These are phyloP conservation scores for Aricia agestis DNA, from an alignment of 1,140 invertebrate genomes.

Conservation along the genomic window DNA sequence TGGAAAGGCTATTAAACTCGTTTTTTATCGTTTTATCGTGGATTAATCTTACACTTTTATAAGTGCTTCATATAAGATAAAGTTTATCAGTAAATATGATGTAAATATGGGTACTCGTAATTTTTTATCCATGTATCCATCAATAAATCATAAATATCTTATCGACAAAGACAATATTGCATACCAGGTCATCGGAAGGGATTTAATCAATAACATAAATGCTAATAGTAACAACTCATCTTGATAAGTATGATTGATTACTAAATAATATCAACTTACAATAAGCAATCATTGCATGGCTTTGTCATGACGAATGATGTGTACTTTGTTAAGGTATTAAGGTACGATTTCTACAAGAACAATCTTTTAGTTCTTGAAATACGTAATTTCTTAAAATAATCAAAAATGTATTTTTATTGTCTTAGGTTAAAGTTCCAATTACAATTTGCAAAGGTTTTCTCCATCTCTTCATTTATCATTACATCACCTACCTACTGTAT, in stretches of 20 bases:
- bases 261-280: conserved; percentile 41
- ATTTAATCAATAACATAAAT: conserved; percentile 40
- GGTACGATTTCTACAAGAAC: too few species aligned
- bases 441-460: too few species aligned
- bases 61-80: conserved; percentile 58
- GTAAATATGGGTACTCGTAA: conserved; percentile 40
- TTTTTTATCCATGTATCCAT: conserved; percentile 23
- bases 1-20: conserved; percentile 59
- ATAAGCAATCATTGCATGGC: conserved; percentile 15
- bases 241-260: conserved; percentile 35
- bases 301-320: conserved; percentile 4
- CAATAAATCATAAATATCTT: conserved; percentile 5
- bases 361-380: too few species aligned
- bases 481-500: too few species aligned
- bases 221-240: conserved; percentile 37
- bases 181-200: conserved; percentile 12
- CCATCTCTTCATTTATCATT: too few species aligned
- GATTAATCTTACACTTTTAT: conserved; percentile 44
- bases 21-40: conserved; percentile 56
- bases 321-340: not conserved
- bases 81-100: conserved; percentile 60
- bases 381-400: too few species aligned
- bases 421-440: too few species aligned
- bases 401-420: too few species aligned
- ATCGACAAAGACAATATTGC: not conserved